Evolutionary conservation across 23 tunicate species (phyloP).

Genomic region (Corella eumyota): DNA sequence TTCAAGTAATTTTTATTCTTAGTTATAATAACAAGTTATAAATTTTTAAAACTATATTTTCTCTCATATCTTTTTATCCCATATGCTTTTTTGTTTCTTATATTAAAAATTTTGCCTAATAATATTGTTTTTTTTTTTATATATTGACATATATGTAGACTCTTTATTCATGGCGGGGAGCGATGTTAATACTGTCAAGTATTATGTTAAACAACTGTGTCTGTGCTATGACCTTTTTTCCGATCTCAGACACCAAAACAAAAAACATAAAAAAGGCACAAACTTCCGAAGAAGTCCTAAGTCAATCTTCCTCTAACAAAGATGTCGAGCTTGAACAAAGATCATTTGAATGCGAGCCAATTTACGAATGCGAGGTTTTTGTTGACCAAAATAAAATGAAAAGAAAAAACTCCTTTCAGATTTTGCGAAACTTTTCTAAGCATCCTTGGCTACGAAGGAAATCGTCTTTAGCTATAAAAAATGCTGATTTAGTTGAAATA

Average conservation of each 20-base stretch:
- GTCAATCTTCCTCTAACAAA: not conserved
- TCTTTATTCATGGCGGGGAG: constrained; percentile 36
- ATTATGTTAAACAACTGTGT: constrained; percentile 32
- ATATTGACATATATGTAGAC: constrained; percentile 4
- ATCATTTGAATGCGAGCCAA: no score
- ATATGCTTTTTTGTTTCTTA: no score
- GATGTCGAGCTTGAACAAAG: no score
- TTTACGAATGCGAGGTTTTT: not conserved
- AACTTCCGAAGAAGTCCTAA: not conserved
- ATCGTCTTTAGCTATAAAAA: constrained; percentile 7
- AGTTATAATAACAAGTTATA: no score
- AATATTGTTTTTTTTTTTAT: no score
- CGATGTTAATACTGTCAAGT: constrained; percentile 43
- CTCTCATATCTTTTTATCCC: no score
- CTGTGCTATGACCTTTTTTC: constrained; percentile 8
- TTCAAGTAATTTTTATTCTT: constrained; percentile 13
- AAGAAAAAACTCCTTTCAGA: constrained; percentile 10
- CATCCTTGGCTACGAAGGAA: constrained; percentile 22
- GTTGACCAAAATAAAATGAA: not conserved
- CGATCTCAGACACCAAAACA: not conserved
- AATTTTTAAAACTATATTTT: no score
- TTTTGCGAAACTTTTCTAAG: constrained; percentile 3
- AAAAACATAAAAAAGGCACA: not conserved
- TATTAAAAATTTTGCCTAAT: no score
- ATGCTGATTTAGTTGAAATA: not conserved